Percentiles rank a stretch among this genome's conserved stretches.
These are phyloP conservation scores for Poecilus cupreus DNA, from an alignment of 2,888 invertebrate genomes.

Conservation along the genomic window DNA sequence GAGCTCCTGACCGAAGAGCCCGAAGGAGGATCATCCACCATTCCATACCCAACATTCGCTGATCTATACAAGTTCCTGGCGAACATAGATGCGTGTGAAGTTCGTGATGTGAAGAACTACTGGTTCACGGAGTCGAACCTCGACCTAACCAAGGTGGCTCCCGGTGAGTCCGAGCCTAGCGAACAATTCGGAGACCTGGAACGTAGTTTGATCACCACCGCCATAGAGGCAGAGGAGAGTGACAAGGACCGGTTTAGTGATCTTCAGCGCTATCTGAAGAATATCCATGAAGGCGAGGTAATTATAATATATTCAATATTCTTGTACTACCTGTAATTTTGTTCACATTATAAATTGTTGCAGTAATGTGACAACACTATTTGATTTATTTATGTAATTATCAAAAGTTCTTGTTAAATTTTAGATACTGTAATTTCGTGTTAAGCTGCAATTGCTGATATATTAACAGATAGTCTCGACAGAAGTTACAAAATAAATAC, in stretches of 20 bases:
- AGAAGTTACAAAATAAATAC: too few relatives aligned
- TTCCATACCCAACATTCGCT: constrained; percentile 79
- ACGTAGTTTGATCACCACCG: background rate
- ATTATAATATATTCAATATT: too few relatives aligned
- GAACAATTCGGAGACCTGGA: background rate
- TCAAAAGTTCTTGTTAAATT: too few relatives aligned
- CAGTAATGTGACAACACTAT: too few relatives aligned
- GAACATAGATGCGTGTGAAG: constrained; percentile 75
- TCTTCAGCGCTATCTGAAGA: background rate
- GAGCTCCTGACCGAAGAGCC: constrained; percentile 89
- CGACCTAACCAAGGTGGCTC: constrained; percentile 61
- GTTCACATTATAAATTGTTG: too few relatives aligned
- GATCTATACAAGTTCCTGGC: constrained; percentile 78
- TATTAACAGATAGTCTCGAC: too few relatives aligned
- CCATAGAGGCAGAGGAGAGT: background rate
- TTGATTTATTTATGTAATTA: too few relatives aligned
- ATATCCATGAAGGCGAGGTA: background rate
- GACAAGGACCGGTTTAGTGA: background rate
- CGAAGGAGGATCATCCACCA: constrained; percentile 87
- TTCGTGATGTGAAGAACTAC: constrained; percentile 67
- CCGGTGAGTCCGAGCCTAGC: background rate
- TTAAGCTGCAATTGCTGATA: too few relatives aligned
- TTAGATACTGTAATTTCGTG: too few relatives aligned
- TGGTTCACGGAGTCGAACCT: constrained; percentile 69
- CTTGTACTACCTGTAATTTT: too few relatives aligned